Evolutionary conservation across 2,888 invertebrate species (phyloP), one percentile per base, ranked within the genome.

Genomic region (Cephus nigrinus): DNA sequence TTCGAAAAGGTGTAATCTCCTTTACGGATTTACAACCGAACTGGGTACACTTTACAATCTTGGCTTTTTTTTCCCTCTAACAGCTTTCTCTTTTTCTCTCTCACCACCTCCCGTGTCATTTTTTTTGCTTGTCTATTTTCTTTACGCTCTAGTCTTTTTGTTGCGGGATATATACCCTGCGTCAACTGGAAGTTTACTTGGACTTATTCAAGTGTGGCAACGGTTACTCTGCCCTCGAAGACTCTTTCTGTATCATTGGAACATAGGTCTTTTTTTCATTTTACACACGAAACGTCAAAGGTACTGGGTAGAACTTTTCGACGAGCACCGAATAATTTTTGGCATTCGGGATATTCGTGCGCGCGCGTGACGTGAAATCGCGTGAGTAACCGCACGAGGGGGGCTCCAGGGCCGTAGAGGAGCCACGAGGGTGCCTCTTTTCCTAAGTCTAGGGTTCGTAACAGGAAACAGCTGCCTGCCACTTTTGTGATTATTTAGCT

Each of bases 391-490:
- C 71, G 71, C 71, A 71, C 4, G 71, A 71, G 71, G 71, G 69
- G 35, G 68, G 55, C 32, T 12, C 23, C 74, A 74, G 76, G 77
- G 78, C 74, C 75, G 32, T 12, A 12, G 33, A 40, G 72, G 15
- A 40, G 72, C 30, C 9, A 34, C 76, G 71, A 75, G 34, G 68
- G 73, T 73, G 76, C 78, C 74, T 72, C 40, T 78, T 81, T 78
- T 76, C 77, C 75, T 77, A 76, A 78, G 81, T 77, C 79, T 78
- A 79, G 79, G 81, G 80, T 87, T 85, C 83, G 79, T 81, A 83
- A 85, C 87, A 86, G 89, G 89, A 89, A 89, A 84, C 89, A 89
- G 89, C 89, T 89, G 89, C 83, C 81, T 71, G 74, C 80, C 84
- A 84, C 81, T 86, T 84, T 85, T 82, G 80, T 80, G 84, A 88